A percentile compares a stretch with the other conserved stretches of the same genome.
Conservation (phyloP, 1,140 invertebrate genomes). For the Hyphantria cunea region DNA sequence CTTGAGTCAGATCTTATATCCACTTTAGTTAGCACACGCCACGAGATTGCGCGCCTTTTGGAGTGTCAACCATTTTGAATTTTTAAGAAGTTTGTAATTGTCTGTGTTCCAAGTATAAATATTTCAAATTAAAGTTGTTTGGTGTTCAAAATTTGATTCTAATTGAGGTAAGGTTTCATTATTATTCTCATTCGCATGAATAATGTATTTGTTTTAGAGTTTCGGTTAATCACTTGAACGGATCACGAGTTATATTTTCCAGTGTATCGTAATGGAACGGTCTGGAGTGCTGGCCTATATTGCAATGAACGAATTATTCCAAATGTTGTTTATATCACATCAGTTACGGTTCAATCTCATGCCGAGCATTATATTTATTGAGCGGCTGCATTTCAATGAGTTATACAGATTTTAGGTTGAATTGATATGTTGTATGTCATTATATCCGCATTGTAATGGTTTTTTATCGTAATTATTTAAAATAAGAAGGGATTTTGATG, state of each 20-base stretch:
- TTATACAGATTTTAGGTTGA: no score
- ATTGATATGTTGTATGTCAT: no score
- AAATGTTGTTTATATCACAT: constrained; percentile 32
- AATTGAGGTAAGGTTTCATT: not conserved
- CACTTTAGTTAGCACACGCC: constrained; percentile 14
- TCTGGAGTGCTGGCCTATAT: constrained; percentile 63
- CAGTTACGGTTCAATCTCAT: constrained; percentile 11
- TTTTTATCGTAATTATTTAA: no score
- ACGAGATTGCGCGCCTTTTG: constrained; percentile 21
- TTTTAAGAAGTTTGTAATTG: constrained; percentile 25
- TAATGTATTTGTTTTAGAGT: not conserved
- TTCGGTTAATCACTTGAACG: constrained; percentile 9
- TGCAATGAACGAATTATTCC: constrained; percentile 52
- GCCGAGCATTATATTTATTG: constrained; percentile 6
- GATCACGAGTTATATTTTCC: constrained; percentile 26
- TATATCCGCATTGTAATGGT: not conserved
- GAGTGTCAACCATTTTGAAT: constrained; percentile 31
- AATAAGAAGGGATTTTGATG: constrained; percentile 31
- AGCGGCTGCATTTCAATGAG: not conserved
- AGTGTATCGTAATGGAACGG: constrained; percentile 36
- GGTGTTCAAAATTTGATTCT: not conserved
- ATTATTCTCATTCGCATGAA: not conserved
- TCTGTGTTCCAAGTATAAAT: constrained; percentile 12
- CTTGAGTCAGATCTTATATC: constrained; percentile 47
- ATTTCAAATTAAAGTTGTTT: not conserved